Percentiles rank a stretch among this genome's conserved stretches.
Conservation (phyloP, 1,140 invertebrate species). For the Philaenus spumarius region DNA sequence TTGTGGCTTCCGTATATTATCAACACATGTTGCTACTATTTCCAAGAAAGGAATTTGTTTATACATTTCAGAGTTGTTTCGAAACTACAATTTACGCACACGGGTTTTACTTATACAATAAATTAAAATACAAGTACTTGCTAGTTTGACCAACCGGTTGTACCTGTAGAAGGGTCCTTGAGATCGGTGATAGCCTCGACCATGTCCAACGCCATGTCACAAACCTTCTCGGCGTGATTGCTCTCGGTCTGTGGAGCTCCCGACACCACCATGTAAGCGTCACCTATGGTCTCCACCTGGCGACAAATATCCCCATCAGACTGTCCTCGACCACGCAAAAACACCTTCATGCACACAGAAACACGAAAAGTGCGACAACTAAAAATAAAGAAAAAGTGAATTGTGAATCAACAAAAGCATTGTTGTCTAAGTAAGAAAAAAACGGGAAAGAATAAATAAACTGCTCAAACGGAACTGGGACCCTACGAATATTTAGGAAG, state of each 20-base stretch:
- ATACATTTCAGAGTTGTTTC: too few relatives aligned
- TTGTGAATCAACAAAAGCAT: background rate
- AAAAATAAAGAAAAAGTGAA: constrained; percentile 14
- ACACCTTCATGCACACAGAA: constrained; percentile 1
- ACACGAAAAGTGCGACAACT: background rate
- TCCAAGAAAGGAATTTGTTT: too few relatives aligned
- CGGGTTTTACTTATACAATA: too few relatives aligned
- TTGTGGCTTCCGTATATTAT: too few relatives aligned
- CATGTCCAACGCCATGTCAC: constrained; percentile 96
- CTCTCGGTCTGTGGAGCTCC: constrained; percentile 85
- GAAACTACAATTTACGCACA: too few relatives aligned
- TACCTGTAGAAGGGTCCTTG: constrained; percentile 84
- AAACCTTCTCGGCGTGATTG: constrained; percentile 89
- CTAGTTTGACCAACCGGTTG: too few relatives aligned
- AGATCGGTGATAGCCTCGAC: constrained; percentile 85
- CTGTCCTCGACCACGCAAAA: background rate
- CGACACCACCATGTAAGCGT: constrained; percentile 95
- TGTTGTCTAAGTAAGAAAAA: background rate
- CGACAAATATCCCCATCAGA: constrained; percentile 11
- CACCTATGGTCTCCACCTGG: constrained; percentile 93
- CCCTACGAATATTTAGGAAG: too few relatives aligned
- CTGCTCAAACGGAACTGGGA: background rate
- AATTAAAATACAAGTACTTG: too few relatives aligned
- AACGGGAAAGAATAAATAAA: background rate
- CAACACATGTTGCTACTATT: too few relatives aligned